These are phyloP conservation scores for Sandelia bainsii DNA, from an alignment of 2,797 vertebrate species.

Conservation along the genomic window DNA sequence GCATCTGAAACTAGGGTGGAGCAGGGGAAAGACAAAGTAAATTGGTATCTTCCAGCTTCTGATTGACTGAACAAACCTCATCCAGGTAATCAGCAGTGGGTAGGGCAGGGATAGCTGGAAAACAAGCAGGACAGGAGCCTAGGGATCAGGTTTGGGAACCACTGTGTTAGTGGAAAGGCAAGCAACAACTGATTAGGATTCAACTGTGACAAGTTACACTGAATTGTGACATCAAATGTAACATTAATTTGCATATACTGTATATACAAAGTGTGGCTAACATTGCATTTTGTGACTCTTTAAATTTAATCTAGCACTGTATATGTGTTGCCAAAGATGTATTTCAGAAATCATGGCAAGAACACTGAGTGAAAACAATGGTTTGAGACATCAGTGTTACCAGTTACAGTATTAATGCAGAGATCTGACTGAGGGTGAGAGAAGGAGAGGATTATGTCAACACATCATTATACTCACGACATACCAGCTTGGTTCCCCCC, in stretches of 20 bases:
- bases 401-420: not conserved
- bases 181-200: not conserved
- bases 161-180: no score
- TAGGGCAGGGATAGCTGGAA: no score
- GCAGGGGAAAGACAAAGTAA: no score
- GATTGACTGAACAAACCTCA: no score
- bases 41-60: no score
- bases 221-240: not conserved
- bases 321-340: not conserved
- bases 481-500: not conserved
- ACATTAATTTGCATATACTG: not conserved
- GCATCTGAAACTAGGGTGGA: no score
- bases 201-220: not conserved
- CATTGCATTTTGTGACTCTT: not conserved
- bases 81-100: no score
- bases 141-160: no score
- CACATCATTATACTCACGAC: constrained; percentile 1
- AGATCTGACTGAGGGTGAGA: not conserved
- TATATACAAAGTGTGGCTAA: not conserved
- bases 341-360: not conserved
- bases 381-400: not conserved
- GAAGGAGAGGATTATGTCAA: not conserved
- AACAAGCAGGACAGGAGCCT: no score
- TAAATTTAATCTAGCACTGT: not conserved
- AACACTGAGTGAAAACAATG: not conserved